phyloP scores from a whole-genome alignment of 2,888 invertebrate species.

The Drosophila koepferae region DNA sequence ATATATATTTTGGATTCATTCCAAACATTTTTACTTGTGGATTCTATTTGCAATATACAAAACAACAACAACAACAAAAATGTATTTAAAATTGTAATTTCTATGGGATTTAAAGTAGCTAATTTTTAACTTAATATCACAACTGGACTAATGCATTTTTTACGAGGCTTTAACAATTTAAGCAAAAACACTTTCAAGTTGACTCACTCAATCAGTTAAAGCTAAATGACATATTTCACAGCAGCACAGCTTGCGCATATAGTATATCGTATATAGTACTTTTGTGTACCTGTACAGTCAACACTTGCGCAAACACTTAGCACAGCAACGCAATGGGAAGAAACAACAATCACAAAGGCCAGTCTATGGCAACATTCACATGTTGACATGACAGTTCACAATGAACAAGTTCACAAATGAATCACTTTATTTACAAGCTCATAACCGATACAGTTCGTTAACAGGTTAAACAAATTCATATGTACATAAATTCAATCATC shows the following conservation, averaged over 20 bases:
- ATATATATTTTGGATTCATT: conserved; percentile 70
- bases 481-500: not conserved
- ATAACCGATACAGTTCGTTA: not conserved
- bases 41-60: conserved; percentile 6
- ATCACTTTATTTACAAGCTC: not conserved
- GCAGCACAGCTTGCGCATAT: conserved; percentile 2
- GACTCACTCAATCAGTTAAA: conserved; percentile 32
- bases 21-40: conserved; percentile 69
- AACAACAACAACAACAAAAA: not conserved
- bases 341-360: conserved; percentile 15
- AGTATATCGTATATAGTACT: not conserved
- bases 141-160: not conserved
- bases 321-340: not conserved
- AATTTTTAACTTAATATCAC: not conserved
- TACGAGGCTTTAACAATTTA: not conserved
- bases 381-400: not conserved
- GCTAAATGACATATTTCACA: conserved; percentile 29
- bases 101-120: not conserved
- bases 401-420: conserved; percentile 6
- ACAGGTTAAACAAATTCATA: not conserved
- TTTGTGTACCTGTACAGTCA: conserved; percentile 41
- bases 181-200: conserved; percentile 11
- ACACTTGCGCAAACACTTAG: conserved; percentile 37
- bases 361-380: not conserved
- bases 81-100: not conserved